Evolutionary conservation across 2,113 vertebrate species (phyloP).

Genomic region (Dolichallabes microphthalmus): DNA sequence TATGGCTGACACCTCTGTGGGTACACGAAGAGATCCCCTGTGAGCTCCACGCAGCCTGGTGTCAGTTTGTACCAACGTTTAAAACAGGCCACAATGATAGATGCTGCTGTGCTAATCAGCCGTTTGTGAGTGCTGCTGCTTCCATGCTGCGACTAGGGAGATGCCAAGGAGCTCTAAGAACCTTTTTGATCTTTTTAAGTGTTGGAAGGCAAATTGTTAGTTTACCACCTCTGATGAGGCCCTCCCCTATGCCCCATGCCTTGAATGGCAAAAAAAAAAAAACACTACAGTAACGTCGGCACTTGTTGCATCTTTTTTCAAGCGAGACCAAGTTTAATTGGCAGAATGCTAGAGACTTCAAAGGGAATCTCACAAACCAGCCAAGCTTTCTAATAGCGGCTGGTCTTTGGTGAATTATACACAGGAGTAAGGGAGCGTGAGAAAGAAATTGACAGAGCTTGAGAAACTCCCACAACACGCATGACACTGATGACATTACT

Average conservation of each 20-base stretch:
- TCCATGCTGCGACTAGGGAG: constrained; percentile 49
- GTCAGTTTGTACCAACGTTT: constrained; percentile 48
- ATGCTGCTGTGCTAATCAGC: constrained; percentile 57
- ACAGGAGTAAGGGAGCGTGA: constrained; percentile 18
- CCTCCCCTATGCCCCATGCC: constrained; percentile 41
- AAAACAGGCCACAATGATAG: constrained; percentile 52
- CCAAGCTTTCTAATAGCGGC: constrained; percentile 43
- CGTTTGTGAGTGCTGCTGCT: constrained; percentile 49
- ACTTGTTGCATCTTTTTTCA: constrained; percentile 53
- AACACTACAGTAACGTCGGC: constrained; percentile 50
- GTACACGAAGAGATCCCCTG: constrained; percentile 52
- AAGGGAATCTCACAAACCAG: constrained; percentile 48
- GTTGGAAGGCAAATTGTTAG: constrained; percentile 56
- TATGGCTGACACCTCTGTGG: constrained; percentile 48
- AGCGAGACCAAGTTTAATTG: constrained; percentile 52
- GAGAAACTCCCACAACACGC: constrained; percentile 22
- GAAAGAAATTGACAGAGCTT: constrained; percentile 23
- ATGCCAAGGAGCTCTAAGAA: constrained; percentile 53
- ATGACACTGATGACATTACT: constrained; percentile 33
- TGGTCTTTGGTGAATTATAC: constrained; percentile 47
- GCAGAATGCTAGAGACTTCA: constrained; percentile 46
- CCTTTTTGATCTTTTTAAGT: constrained; percentile 60
- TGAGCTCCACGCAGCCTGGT: constrained; percentile 51
- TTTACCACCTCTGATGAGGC: constrained; percentile 53
- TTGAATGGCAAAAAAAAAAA: constrained; percentile 36